Evolutionary conservation across 2,113 vertebrate genomes (phyloP).

Genomic region (Noctilio leporinus): DNA sequence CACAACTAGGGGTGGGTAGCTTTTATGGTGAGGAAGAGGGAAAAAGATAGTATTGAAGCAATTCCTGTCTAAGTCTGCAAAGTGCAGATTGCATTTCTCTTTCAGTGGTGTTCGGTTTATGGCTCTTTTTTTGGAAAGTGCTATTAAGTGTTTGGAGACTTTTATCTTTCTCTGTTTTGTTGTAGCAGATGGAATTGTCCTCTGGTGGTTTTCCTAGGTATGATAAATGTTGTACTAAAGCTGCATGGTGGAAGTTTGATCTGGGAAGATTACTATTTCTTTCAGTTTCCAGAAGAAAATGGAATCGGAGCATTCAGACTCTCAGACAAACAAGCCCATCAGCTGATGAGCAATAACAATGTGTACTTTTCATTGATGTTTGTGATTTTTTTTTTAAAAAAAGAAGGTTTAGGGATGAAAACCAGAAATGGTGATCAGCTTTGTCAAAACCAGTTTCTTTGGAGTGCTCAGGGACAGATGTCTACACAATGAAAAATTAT

Average conservation of each 20-base stretch:
- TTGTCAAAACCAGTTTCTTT: constrained; percentile 1
- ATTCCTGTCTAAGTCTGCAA: constrained; percentile 55
- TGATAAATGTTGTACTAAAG: constrained; percentile 64
- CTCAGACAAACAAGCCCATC: neutral
- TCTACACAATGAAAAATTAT: neutral
- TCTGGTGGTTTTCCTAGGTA: constrained; percentile 61
- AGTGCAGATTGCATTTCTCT: constrained; percentile 61
- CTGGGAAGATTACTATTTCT: constrained; percentile 71
- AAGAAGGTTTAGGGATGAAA: neutral
- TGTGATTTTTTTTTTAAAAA: neutral
- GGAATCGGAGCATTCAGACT: neutral
- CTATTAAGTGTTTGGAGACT: constrained; percentile 64
- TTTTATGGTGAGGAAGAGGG: constrained; percentile 62
- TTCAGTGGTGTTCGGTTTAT: constrained; percentile 54
- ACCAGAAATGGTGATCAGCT: neutral
- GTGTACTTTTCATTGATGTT: neutral
- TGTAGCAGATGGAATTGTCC: constrained; percentile 59
- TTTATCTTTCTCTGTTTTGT: constrained; percentile 72
- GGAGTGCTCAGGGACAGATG: neutral
- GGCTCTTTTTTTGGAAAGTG: constrained; percentile 62
- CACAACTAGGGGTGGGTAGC: constrained; percentile 16
- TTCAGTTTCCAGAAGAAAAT: constrained; percentile 74
- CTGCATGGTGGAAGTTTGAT: constrained; percentile 70
- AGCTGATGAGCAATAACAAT: neutral
- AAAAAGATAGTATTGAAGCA: constrained; percentile 64